Evolutionary conservation across 2,113 vertebrate species (phyloP).

Genomic region (Malurus alboscapulatus): DNA sequence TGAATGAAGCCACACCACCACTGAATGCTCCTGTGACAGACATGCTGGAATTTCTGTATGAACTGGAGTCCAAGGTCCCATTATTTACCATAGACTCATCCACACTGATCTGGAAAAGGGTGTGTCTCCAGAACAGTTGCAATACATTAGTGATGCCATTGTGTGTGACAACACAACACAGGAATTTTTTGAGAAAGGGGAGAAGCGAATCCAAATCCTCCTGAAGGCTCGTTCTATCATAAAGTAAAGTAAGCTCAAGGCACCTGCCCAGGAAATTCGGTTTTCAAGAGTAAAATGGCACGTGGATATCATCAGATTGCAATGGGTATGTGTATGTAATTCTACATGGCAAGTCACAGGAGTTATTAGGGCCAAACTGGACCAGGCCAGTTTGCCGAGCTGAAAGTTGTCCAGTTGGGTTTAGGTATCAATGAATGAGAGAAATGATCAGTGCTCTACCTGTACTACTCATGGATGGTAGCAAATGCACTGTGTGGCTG

Average conservation of each 20-base stretch:
- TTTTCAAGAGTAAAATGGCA: neutral
- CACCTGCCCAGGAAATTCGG: neutral
- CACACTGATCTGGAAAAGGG: neutral
- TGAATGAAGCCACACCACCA: rapidly evolving
- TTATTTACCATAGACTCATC: neutral
- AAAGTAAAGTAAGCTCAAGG: neutral
- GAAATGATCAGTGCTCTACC: neutral
- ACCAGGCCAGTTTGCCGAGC: neutral
- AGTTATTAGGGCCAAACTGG: neutral
- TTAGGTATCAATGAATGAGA: neutral
- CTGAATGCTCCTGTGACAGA: neutral
- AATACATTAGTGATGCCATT: neutral
- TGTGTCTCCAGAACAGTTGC: neutral
- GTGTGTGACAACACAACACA: neutral
- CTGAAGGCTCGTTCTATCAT: neutral
- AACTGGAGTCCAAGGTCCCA: neutral
- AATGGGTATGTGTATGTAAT: neutral
- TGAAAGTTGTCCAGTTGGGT: neutral
- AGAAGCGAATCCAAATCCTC: neutral
- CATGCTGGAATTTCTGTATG: neutral
- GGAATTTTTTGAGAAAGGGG: neutral
- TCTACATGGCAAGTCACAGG: neutral
- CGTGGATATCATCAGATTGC: neutral
- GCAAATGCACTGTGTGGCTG: neutral
- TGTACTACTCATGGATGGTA: neutral